phyloP scores from a whole-genome alignment of 1,140 invertebrate genomes.

The Nebria ingens region DNA sequence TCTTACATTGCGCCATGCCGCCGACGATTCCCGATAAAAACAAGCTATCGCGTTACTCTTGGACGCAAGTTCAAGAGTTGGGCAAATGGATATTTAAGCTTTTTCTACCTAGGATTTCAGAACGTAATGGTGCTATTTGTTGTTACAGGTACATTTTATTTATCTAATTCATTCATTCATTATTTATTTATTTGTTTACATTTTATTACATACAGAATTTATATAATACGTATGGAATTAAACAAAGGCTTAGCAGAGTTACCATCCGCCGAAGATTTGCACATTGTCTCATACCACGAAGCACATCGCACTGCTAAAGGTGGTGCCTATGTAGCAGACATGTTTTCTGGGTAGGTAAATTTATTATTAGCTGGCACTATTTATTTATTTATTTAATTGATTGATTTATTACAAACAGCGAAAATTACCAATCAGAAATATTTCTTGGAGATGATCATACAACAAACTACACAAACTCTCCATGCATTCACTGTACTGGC shows the following conservation, averaged over 20 bases:
- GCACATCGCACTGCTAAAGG: slow-evolving; percentile 50
- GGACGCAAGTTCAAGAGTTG: slow-evolving; percentile 58
- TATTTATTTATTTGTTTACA: background rate
- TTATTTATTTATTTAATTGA: too few relatives aligned
- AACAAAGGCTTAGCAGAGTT: slow-evolving; percentile 54
- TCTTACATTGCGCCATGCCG: slow-evolving; percentile 52
- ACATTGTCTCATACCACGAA: slow-evolving; percentile 58
- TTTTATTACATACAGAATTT: slow-evolving; percentile 42
- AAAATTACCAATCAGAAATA: slow-evolving; percentile 45
- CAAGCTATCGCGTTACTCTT: slow-evolving; percentile 49
- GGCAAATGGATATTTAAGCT: slow-evolving; percentile 60
- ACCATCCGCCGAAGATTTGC: slow-evolving; percentile 52
- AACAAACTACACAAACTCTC: slow-evolving; percentile 32
- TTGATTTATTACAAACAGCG: too few relatives aligned
- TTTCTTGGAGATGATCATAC: slow-evolving; percentile 54
- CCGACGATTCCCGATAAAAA: slow-evolving; percentile 56
- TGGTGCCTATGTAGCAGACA: slow-evolving; percentile 73
- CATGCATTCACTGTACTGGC: slow-evolving; percentile 42
- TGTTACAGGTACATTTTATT: slow-evolving; percentile 62
- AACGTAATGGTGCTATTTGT: slow-evolving; percentile 78
- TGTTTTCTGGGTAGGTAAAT: slow-evolving; percentile 53
- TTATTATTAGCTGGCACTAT: too few relatives aligned
- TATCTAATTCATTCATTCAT: slow-evolving; percentile 13
- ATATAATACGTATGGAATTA: slow-evolving; percentile 57
- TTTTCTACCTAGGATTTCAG: slow-evolving; percentile 60